Conservation (phyloP, 2,113 vertebrate genomes). For the Planiliza haematocheilus region DNA sequence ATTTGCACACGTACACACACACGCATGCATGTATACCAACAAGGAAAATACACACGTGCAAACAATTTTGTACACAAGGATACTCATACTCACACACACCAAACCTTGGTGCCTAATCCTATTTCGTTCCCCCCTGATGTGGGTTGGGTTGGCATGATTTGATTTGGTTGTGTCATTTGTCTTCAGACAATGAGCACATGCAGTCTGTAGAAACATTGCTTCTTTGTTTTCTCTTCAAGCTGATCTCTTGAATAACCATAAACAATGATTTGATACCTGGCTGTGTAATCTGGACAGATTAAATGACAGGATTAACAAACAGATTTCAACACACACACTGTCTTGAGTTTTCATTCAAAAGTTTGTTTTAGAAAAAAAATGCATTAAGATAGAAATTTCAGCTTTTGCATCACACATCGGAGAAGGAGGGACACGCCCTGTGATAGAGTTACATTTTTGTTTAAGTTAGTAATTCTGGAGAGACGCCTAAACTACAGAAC, state of each 20-base stretch:
- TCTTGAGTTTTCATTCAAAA: neutral
- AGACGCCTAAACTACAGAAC: conserved; percentile 3
- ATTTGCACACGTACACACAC: conserved; percentile 12
- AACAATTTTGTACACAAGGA: conserved; percentile 51
- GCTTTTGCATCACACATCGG: neutral
- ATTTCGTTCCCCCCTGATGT: conserved; percentile 39
- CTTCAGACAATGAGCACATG: conserved; percentile 26
- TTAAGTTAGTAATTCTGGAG: conserved; percentile 26
- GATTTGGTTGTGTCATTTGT: conserved; percentile 24
- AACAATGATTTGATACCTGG: neutral
- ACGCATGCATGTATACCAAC: conserved; percentile 1
- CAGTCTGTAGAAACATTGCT: neutral
- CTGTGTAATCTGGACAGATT: neutral
- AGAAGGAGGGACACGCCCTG: neutral
- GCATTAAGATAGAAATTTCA: neutral
- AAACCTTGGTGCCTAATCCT: neutral
- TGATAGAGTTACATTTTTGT: neutral
- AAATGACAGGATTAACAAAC: neutral
- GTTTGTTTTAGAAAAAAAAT: neutral
- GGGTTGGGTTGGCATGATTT: conserved; percentile 2
- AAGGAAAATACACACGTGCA: conserved; percentile 33
- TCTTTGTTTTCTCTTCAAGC: neutral
- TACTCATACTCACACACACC: conserved; percentile 36
- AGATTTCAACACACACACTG: neutral
- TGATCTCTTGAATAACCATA: conserved; percentile 16